Evolutionary conservation across 2,888 invertebrate species (phyloP).

Genomic region (Eudasyphora cyanicolor): DNA sequence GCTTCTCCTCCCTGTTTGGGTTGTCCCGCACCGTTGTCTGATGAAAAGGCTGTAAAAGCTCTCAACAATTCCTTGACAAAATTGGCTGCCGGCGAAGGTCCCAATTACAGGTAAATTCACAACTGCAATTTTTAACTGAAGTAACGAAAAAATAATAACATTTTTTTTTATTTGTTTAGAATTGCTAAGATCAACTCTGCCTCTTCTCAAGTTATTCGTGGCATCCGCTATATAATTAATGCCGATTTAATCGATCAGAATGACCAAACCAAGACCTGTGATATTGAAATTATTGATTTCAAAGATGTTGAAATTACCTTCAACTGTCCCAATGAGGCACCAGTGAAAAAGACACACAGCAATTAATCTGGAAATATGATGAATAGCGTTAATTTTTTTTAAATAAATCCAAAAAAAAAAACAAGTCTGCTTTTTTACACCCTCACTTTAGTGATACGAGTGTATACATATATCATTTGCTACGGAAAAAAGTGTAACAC

Average conservation of each 20-base stretch:
- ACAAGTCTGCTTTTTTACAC: too few relatives aligned
- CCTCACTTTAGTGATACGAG: too few relatives aligned
- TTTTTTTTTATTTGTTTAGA: conserved; percentile 60
- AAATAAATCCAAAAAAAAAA: too few relatives aligned
- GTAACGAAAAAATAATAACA: neutral
- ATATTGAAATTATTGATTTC: conserved; percentile 82
- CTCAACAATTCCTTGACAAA: conserved; percentile 71
- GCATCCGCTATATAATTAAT: conserved; percentile 82
- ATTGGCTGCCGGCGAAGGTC: conserved; percentile 73
- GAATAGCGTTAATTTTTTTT: too few relatives aligned
- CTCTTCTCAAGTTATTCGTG: conserved; percentile 81
- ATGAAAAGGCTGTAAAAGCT: conserved; percentile 67
- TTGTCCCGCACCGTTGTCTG: conserved; percentile 50
- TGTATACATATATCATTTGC: too few relatives aligned
- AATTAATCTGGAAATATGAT: too few relatives aligned
- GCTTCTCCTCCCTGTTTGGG: conserved; percentile 1
- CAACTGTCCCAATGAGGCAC: conserved; percentile 75
- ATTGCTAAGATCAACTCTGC: conserved; percentile 77
- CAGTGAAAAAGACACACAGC: neutral
- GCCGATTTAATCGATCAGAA: conserved; percentile 82
- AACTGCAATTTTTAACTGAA: neutral
- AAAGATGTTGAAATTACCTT: conserved; percentile 78
- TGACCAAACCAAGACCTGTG: conserved; percentile 72
- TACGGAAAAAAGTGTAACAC: too few relatives aligned
- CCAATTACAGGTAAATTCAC: conserved; percentile 70